Evolutionary conservation across 2,888 invertebrate species (phyloP).

Genomic region (Sympetrum striolatum): DNA sequence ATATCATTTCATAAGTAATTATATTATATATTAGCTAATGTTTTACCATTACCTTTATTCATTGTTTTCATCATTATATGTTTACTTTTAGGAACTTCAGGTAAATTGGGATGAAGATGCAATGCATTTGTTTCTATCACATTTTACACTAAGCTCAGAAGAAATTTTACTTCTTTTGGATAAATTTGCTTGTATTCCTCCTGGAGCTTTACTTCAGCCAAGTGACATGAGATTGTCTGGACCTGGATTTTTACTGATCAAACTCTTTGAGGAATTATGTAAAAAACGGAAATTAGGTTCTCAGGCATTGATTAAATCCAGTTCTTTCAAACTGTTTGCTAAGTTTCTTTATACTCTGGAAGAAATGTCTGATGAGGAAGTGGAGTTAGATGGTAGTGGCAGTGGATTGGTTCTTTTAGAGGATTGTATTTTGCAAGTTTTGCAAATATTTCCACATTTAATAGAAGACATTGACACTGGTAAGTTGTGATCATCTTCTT

Average conservation of each 20-base stretch:
- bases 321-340: background rate
- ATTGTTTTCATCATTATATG: background rate
- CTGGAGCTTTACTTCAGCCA: background rate
- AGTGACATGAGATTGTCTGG: background rate
- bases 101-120: background rate
- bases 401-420: conserved; percentile 63
- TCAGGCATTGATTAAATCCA: background rate
- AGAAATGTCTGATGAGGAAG: background rate
- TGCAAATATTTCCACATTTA: conserved; percentile 69
- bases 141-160: background rate
- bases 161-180: background rate
- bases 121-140: background rate
- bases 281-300: background rate
- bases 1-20: background rate
- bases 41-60: background rate
- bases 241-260: background rate
- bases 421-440: conserved; percentile 63
- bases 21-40: background rate
- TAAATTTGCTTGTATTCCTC: background rate
- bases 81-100: background rate
- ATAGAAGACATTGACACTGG: conserved; percentile 62
- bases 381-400: background rate
- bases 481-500: conserved; percentile 58
- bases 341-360: background rate
- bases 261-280: background rate